A percentile compares a stretch with the other conserved stretches of the same genome.
These are phyloP conservation scores for Tetanocera ferruginea DNA, from an alignment of 2,888 invertebrate genomes.

Conservation along the genomic window DNA sequence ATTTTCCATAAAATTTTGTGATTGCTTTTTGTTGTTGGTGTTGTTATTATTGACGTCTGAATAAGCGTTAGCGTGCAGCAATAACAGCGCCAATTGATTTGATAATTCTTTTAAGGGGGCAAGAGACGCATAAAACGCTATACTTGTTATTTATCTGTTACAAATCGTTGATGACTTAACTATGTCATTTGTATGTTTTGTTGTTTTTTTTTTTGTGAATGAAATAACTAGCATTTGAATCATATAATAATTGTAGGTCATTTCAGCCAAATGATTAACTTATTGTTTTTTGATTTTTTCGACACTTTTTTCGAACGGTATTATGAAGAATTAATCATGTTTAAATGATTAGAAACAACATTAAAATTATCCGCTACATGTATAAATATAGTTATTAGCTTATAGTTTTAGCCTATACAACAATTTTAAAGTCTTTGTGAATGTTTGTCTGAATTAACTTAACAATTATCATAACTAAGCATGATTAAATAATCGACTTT, in stretches of 20 bases:
- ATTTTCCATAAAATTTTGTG: conserved; percentile 10
- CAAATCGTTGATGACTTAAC: neutral
- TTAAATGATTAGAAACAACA: too few species aligned
- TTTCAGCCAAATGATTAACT: conserved; percentile 23
- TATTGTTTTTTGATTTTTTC: neutral
- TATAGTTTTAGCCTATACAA: too few species aligned
- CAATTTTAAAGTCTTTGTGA: too few species aligned
- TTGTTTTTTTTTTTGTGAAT: neutral
- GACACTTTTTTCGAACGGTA: neutral
- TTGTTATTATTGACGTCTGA: conserved; percentile 25
- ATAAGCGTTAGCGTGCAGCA: conserved; percentile 43
- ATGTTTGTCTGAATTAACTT: too few species aligned
- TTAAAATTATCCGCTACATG: neutral
- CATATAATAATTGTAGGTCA: neutral
- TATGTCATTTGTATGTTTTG: neutral
- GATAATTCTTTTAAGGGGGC: conserved; percentile 60
- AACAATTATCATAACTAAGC: too few species aligned
- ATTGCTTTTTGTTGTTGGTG: neutral
- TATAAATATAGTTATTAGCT: too few species aligned
- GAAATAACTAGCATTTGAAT: neutral
- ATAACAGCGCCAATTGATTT: conserved; percentile 51
- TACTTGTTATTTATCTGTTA: neutral
- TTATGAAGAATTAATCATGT: neutral
- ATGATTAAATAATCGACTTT: conserved; percentile 32
- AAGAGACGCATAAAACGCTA: conserved; percentile 21